Evolutionary conservation across 1,140 invertebrate species (phyloP), one percentile per base, ranked within the genome.

Genomic region (Lucilia sericata): DNA sequence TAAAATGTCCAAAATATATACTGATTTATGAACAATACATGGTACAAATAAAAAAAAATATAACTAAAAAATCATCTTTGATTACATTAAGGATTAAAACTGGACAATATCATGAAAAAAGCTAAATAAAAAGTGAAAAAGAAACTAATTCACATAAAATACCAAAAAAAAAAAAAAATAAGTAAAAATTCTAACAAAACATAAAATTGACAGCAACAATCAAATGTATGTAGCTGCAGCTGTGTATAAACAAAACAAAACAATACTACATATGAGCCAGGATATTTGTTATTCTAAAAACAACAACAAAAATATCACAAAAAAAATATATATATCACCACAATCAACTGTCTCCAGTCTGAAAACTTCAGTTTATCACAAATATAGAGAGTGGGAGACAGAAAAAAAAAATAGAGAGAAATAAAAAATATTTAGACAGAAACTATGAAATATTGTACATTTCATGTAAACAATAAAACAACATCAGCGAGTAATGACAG

Each of bases 31-130:
- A 78, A n/a, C 36, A 76, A 17, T 13, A 76, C 34, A 9, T 76
- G 42, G 13, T 8, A 76, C 13, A 42, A 76, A 36, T n/a, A 80
- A 36, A 80, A 9, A 21, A 55, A 75, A 80, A 47, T n/a, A 55
- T 25, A 84, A 70, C 74, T 80, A 51, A 65, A 70, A 84, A 82
- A 82, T 82, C 80, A 81, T 34, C 13, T 75, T 75, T 76, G 80
- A 84, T 84, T 84, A 82, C 84, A 84, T 74, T 82, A 74, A 70
- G 70, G 80, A 84, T 84, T 84, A 84, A 65, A 74, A 47, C 36
- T 17, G 34, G 75, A 84, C 75, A 81, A 84, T 84, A 78, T 36
- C 70, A 7, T 10, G 10, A 42, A 42, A 42, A 42, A 42, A 42
- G 5, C 1, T 30, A 3, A 3, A 30, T 30, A 42, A 42, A 8